Conservation (phyloP, 1,140 invertebrate species). For the Frieseomelitta varia region DNA sequence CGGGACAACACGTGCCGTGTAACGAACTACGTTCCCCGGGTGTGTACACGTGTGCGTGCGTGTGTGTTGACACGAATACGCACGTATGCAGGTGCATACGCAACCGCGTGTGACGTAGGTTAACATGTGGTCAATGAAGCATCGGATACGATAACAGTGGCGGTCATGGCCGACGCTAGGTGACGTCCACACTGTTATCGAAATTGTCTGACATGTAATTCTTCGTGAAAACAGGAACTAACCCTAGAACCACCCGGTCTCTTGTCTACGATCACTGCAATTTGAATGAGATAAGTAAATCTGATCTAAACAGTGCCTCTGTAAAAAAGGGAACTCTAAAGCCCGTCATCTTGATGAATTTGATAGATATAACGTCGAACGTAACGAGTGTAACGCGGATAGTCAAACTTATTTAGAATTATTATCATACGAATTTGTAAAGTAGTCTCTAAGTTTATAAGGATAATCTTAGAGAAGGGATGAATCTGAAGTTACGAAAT, state of each 20-base stretch:
- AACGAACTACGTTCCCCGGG: conserved; percentile 2
- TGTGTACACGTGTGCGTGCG: not conserved
- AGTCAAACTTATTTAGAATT: no score
- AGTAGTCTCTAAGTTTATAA: no score
- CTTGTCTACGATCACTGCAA: no score
- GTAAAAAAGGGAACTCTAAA: no score
- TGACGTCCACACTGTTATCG: conserved; percentile 10
- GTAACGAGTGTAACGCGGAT: no score
- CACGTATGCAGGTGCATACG: conserved; percentile 28
- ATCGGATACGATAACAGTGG: conserved; percentile 52
- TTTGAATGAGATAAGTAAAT: no score
- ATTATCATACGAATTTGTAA: not conserved
- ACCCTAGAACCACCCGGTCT: not conserved
- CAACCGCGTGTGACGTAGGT: conserved; percentile 25
- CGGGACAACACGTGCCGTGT: conserved; percentile 30
- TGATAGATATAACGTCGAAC: no score
- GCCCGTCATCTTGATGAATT: no score
- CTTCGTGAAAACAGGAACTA: not conserved
- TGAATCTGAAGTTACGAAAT: not conserved
- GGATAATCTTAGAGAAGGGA: no score
- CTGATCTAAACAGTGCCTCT: no score
- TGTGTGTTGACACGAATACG: not conserved
- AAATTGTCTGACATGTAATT: not conserved
- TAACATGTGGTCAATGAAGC: conserved; percentile 50
- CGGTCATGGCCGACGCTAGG: conserved; percentile 33